phyloP scores from a whole-genome alignment of 2,888 invertebrate genomes.

The Eristalis intricaria region DNA sequence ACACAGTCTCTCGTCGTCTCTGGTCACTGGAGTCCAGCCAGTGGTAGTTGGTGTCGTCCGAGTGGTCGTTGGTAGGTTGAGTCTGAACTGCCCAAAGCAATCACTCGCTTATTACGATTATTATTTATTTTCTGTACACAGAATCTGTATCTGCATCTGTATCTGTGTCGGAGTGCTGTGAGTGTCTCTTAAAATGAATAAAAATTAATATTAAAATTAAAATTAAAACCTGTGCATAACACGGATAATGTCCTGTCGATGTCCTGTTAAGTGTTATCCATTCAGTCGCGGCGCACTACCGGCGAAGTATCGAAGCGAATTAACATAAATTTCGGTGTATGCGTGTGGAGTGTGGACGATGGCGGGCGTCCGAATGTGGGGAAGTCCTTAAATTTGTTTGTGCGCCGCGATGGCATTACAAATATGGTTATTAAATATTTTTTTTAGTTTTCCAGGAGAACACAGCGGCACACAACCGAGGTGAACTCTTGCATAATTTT shows the following conservation, averaged over 20 bases:
- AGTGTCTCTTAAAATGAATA: conserved; percentile 34
- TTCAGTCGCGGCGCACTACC: background rate
- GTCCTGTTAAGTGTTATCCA: conserved; percentile 29
- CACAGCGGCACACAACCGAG: no score
- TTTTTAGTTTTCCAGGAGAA: conserved; percentile 5
- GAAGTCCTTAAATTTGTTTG: conserved; percentile 5
- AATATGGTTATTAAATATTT: conserved; percentile 51
- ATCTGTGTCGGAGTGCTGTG: background rate
- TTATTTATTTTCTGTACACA: background rate
- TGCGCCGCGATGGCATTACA: conserved; percentile 29
- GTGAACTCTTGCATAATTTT: conserved; percentile 45
- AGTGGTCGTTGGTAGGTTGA: background rate
- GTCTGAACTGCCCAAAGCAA: background rate
- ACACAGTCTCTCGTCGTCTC: background rate
- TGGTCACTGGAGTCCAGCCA: background rate
- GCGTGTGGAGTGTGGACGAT: background rate
- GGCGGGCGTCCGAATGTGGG: background rate
- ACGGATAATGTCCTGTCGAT: conserved; percentile 47
- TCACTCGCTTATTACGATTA: background rate
- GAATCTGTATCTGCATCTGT: background rate
- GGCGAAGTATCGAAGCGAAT: conserved; percentile 1
- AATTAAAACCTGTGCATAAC: conserved; percentile 56
- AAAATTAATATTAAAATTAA: conserved; percentile 48
- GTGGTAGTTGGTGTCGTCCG: background rate
- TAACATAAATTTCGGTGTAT: conserved; percentile 18